These are phyloP conservation scores for Drosophila nigricruria DNA, from an alignment of 2,888 invertebrate species.

Conservation along the genomic window DNA sequence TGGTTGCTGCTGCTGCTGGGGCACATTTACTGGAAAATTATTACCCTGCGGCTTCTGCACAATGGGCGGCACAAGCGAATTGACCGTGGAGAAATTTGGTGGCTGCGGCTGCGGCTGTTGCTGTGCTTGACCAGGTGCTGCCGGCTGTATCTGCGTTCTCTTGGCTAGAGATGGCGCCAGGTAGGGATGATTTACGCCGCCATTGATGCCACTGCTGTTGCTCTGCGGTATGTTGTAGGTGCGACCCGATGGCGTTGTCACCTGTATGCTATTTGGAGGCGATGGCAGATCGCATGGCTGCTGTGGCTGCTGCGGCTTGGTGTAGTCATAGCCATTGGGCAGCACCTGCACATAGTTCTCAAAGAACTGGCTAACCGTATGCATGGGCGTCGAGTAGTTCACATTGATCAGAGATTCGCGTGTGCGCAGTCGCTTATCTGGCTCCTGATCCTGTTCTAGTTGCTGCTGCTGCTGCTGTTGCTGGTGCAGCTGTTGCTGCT, in stretches of 20 bases:
- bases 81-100: conserved; percentile 59
- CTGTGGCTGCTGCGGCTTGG: conserved; percentile 65
- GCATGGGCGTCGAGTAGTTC: conserved; percentile 77
- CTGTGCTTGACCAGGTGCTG: conserved; percentile 35
- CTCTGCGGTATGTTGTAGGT: conserved; percentile 80
- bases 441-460: conserved; percentile 25
- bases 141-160: conserved; percentile 64
- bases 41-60: conserved; percentile 35
- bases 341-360: conserved; percentile 75
- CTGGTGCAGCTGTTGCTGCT: conserved; percentile 23
- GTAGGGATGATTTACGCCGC: conserved; percentile 78
- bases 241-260: conserved; percentile 81
- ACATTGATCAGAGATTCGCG: conserved; percentile 74
- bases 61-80: conserved; percentile 61
- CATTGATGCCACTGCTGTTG: conserved; percentile 72
- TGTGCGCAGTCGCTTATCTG: conserved; percentile 39
- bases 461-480: conserved; percentile 20
- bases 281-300: conserved; percentile 52
- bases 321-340: conserved; percentile 78
- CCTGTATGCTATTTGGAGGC: conserved; percentile 71
- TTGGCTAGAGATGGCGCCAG: conserved; percentile 81
- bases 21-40: conserved; percentile 40
- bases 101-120: conserved; percentile 42
- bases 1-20: conserved; percentile 27
- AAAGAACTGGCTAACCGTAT: conserved; percentile 74